Conservation (phyloP, 2,797 vertebrate genomes). For the Sarcoramphus papa region DNA sequence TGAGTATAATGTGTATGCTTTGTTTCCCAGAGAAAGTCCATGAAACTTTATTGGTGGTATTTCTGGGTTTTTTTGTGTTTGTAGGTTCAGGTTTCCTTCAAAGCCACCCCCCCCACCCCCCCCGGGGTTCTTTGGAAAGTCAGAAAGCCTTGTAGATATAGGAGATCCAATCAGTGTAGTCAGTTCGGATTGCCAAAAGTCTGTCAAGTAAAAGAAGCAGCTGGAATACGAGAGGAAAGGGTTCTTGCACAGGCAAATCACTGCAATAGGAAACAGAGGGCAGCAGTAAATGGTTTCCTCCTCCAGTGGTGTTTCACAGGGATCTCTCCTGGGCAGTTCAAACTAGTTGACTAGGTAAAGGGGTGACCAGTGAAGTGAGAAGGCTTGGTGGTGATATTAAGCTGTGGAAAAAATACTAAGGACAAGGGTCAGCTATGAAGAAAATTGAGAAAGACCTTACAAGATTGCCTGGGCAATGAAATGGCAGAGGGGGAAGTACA, state of each 20-base stretch:
- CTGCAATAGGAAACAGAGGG: not conserved
- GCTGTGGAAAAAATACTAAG: not conserved
- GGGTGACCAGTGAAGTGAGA: not conserved
- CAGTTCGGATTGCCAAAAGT: not conserved
- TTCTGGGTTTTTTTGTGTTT: not conserved
- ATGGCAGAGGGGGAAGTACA: not conserved
- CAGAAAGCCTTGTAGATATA: not conserved
- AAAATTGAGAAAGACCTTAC: not conserved
- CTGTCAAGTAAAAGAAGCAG: not conserved
- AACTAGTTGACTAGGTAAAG: not conserved
- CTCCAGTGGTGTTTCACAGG: not conserved
- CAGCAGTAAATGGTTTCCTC: not conserved
- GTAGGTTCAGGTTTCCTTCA: not conserved
- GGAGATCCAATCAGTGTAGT: too few species aligned
- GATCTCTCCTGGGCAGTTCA: not conserved
- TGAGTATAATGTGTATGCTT: not conserved
- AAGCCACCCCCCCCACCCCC: not conserved
- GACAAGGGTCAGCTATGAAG: not conserved
- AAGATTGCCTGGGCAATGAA: not conserved
- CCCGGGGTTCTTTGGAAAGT: not conserved
- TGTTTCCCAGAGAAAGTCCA: not conserved
- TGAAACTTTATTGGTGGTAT: not conserved
- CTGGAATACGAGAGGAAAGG: not conserved
- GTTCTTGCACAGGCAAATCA: not conserved
- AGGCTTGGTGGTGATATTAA: not conserved